Evolutionary conservation across 2,888 invertebrate species (phyloP).

Genomic region (Apeira syringaria): DNA sequence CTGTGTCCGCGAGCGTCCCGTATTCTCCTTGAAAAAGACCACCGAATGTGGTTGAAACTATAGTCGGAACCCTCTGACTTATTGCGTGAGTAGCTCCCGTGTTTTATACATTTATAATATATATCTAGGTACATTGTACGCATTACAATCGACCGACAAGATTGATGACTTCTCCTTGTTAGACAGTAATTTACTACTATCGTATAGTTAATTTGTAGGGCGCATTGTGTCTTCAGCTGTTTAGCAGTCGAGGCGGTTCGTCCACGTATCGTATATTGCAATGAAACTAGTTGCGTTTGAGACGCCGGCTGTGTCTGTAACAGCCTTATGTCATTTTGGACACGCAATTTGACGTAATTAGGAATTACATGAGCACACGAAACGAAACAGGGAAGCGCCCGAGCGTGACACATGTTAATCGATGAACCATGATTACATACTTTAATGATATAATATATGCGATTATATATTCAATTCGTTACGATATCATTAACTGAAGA

Average conservation of each 20-base stretch:
- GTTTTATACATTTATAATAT: no score
- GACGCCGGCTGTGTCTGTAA: conserved; percentile 65
- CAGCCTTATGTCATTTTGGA: conserved; percentile 73
- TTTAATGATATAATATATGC: conserved; percentile 34
- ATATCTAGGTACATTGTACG: neutral
- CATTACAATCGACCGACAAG: conserved; percentile 10
- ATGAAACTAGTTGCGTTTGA: conserved; percentile 44
- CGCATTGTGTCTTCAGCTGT: conserved; percentile 15
- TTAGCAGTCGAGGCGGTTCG: conserved; percentile 24
- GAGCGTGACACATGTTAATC: conserved; percentile 45
- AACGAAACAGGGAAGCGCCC: conserved; percentile 45
- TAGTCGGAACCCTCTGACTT: no score
- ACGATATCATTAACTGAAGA: no score
- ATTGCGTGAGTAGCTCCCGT: no score
- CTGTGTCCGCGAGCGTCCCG: no score
- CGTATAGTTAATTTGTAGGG: conserved; percentile 23
- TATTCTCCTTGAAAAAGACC: no score
- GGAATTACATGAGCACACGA: conserved; percentile 67
- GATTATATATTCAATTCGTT: conserved; percentile 8
- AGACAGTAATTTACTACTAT: conserved; percentile 22
- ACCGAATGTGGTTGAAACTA: no score
- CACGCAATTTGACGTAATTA: conserved; percentile 79
- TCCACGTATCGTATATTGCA: conserved; percentile 26
- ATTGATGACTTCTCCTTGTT: conserved; percentile 17
- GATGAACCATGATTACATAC: conserved; percentile 55